A percentile compares a stretch with the other conserved stretches of the same genome.
These are phyloP conservation scores for Tenebrosternarchus preto DNA, from an alignment of 2,113 vertebrate genomes.

Conservation along the genomic window DNA sequence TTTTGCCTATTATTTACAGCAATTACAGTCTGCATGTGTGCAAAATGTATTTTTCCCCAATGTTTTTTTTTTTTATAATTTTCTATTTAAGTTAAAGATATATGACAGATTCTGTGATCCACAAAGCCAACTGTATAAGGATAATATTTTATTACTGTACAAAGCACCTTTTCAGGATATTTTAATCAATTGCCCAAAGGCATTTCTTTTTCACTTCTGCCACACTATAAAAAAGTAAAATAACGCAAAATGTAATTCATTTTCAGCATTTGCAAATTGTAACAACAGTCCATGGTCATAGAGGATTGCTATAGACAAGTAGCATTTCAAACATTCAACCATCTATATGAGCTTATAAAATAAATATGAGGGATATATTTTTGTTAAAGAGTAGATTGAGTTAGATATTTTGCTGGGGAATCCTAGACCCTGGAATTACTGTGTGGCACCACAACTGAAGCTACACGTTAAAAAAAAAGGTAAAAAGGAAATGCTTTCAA, in stretches of 20 bases:
- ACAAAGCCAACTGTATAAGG: conserved; percentile 64
- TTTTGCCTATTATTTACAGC: conserved; percentile 59
- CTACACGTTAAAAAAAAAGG: conserved; percentile 42
- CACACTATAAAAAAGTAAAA: conserved; percentile 58
- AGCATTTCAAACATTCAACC: conserved; percentile 73
- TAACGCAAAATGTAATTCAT: conserved; percentile 53
- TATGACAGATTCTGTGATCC: conserved; percentile 74
- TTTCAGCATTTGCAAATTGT: conserved; percentile 68
- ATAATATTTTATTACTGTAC: conserved; percentile 76
- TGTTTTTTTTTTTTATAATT: conserved; percentile 56
- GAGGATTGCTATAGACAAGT: conserved; percentile 72
- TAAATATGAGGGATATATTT: conserved; percentile 21
- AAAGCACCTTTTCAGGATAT: conserved; percentile 77
- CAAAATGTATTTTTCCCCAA: conserved; percentile 48
- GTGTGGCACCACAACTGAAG: conserved; percentile 18
- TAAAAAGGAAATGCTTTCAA: conserved; percentile 29
- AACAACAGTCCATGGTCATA: conserved; percentile 77
- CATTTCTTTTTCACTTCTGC: conserved; percentile 44
- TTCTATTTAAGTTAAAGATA: conserved; percentile 78
- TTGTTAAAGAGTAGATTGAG: background rate
- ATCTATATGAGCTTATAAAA: conserved; percentile 52
- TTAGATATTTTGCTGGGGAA: conserved; percentile 18
- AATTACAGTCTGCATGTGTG: conserved; percentile 65
- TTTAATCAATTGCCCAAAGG: conserved; percentile 45
- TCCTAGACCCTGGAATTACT: conserved; percentile 29